Conservation (phyloP, 2,113 vertebrate genomes). For the Cathartes aura region DNA sequence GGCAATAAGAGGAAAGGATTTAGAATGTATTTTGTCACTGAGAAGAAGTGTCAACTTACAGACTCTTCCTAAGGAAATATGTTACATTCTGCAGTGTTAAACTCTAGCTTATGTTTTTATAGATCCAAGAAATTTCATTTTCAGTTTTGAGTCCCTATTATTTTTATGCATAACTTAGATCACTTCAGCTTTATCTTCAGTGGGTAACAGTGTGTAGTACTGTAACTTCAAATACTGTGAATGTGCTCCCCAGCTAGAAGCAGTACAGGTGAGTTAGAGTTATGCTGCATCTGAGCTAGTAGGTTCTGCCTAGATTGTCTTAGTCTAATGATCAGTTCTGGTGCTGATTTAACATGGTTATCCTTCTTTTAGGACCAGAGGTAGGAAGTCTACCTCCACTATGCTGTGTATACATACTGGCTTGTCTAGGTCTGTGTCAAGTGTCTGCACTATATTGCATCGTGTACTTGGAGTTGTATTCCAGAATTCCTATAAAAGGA, state of each 20-base stretch:
- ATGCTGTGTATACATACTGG: background rate
- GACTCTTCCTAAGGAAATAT: background rate
- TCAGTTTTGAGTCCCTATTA: background rate
- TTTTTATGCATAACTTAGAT: background rate
- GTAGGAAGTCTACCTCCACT: background rate
- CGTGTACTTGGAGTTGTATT: background rate
- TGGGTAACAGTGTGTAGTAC: background rate
- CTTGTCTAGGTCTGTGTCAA: background rate
- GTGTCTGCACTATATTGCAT: background rate
- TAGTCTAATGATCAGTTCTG: background rate
- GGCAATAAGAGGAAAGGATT: background rate
- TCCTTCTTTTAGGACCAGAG: background rate
- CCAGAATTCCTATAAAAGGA: background rate
- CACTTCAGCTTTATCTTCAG: background rate
- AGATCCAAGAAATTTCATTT: background rate
- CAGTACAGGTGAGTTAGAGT: background rate
- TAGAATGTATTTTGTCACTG: background rate
- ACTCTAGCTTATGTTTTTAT: background rate
- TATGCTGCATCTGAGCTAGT: background rate
- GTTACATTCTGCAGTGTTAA: background rate
- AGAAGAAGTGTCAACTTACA: background rate
- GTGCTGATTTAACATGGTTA: background rate
- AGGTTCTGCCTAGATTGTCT: background rate
- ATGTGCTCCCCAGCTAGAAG: background rate
- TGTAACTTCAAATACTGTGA: background rate